Conservation (phyloP, 2,113 vertebrate genomes). For the Neodon shergylaensis region DNA sequence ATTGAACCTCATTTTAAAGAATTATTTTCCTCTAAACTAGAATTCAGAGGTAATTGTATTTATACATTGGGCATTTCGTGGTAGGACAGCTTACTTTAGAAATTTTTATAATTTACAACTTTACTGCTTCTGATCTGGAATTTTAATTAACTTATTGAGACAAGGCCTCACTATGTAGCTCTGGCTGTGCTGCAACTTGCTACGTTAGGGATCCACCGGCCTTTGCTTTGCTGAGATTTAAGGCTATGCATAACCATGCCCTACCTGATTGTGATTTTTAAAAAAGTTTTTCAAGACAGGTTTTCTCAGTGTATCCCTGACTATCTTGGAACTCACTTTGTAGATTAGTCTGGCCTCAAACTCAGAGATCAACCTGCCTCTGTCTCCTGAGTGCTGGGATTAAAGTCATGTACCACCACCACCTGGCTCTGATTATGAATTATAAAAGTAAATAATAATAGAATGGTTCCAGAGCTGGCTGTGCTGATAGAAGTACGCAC, state of each 20-base stretch:
- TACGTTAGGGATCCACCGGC: not conserved
- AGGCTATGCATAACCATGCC: not conserved
- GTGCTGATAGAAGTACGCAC: not conserved
- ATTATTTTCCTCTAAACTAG: constrained; percentile 6
- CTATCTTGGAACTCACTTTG: not conserved
- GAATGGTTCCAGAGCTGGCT: not conserved
- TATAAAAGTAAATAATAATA: not conserved
- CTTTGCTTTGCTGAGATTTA: not conserved
- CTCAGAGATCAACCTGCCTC: not conserved
- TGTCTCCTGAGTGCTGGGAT: not conserved
- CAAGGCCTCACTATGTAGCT: not conserved
- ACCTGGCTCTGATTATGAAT: not conserved
- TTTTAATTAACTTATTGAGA: not conserved
- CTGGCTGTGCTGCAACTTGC: not conserved
- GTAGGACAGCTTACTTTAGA: not conserved
- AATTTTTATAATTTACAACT: constrained; percentile 12
- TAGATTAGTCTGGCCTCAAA: not conserved
- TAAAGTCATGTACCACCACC: not conserved
- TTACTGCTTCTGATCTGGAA: constrained; percentile 21
- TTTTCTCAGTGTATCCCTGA: not conserved
- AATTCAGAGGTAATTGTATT: constrained; percentile 54
- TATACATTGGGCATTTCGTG: constrained; percentile 15
- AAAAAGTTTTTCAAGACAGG: not conserved
- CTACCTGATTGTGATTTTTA: not conserved
- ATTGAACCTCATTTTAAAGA: constrained; percentile 39